These are phyloP conservation scores for Catharus minimus DNA, from an alignment of 2,113 vertebrate species.

Conservation along the genomic window DNA sequence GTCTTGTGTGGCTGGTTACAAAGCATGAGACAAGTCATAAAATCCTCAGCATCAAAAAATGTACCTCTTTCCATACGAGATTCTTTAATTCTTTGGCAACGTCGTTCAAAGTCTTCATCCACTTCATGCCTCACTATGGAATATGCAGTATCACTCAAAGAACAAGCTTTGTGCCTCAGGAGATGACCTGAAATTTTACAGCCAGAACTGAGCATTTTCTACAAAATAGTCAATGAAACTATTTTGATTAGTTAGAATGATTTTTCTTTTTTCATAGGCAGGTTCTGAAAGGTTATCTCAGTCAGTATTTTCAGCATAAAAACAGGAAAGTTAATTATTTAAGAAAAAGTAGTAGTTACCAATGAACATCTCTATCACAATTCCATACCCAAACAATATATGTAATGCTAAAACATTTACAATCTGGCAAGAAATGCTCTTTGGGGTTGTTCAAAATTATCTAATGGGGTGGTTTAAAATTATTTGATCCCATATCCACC, in stretches of 20 bases:
- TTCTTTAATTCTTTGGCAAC: slow-evolving; percentile 87
- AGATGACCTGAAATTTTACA: slow-evolving; percentile 81
- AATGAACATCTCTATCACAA: background rate
- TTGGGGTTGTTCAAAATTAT: background rate
- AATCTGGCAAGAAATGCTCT: background rate
- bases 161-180: slow-evolving; percentile 91
- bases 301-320: background rate
- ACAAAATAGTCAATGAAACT: background rate
- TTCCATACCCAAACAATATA: background rate
- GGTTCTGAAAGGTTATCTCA: background rate
- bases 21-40: background rate
- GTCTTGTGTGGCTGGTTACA: background rate
- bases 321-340: background rate
- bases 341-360: background rate
- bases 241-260: background rate
- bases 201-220: background rate
- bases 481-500: background rate
- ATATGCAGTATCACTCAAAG: slow-evolving; percentile 87
- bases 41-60: background rate
- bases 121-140: slow-evolving; percentile 91
- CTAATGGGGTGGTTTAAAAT: background rate
- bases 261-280: background rate
- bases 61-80: slow-evolving; percentile 87
- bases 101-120: slow-evolving; percentile 89
- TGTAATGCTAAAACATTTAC: background rate